Conservation (phyloP, 2,888 invertebrate genomes). For the Drymonia ruficornis region DNA sequence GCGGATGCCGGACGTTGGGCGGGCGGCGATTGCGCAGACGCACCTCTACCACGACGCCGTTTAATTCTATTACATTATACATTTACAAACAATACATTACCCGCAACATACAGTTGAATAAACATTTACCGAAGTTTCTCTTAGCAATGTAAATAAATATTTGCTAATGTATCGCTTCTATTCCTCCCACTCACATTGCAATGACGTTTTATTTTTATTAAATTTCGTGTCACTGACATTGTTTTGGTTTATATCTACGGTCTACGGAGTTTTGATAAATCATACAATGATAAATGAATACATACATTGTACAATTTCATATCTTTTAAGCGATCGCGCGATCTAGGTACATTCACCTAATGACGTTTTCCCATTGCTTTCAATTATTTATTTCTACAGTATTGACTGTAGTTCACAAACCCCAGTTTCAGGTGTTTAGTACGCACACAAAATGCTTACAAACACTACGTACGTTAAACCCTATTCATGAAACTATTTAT, state of each 20-base stretch:
- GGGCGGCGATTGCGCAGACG: conserved; percentile 59
- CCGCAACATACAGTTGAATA: not conserved
- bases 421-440: no score
- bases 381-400: no score
- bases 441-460: no score
- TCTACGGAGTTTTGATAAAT: conserved; percentile 5
- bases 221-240: conserved; percentile 73
- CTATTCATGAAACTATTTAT: not conserved
- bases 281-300: not conserved
- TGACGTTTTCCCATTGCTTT: no score
- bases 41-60: conserved; percentile 25
- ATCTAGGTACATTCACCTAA: no score
- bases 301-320: not conserved
- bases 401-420: no score
- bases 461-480: no score
- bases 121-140: not conserved
- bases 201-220: conserved; percentile 69
- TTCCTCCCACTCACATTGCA: conserved; percentile 40
- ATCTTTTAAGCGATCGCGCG: no score
- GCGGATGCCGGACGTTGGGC: conserved; percentile 50
- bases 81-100: conserved; percentile 42
- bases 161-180: conserved; percentile 6
- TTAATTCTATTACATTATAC: conserved; percentile 17
- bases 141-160: conserved; percentile 10
- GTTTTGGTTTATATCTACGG: conserved; percentile 35